phyloP scores from a whole-genome alignment of 2,113 vertebrate genomes.

The Apodemus sylvaticus region DNA sequence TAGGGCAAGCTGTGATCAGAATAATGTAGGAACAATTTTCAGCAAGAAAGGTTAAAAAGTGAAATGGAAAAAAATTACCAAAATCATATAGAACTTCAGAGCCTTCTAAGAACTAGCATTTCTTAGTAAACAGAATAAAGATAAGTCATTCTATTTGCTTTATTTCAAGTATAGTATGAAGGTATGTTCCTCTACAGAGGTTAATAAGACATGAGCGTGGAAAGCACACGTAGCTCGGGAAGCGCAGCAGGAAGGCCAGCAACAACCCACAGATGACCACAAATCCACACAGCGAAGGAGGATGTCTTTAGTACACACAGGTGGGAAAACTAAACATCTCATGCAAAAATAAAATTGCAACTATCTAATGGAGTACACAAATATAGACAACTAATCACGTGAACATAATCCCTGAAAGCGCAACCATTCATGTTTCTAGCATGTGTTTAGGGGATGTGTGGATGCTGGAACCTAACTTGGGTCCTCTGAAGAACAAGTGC shows the following conservation, averaged over 20 bases:
- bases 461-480: neutral
- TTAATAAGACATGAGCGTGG: neutral
- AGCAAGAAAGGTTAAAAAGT: neutral
- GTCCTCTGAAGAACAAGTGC: neutral
- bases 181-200: neutral
- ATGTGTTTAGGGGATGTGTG: neutral
- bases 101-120: neutral
- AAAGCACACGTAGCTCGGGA: neutral
- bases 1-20: neutral
- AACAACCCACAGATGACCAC: neutral
- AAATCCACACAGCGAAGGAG: neutral
- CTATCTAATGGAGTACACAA: neutral
- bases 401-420: neutral
- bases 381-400: neutral
- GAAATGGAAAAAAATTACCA: neutral
- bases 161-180: neutral
- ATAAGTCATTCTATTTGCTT: neutral
- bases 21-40: neutral
- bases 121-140: neutral
- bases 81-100: neutral
- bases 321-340: neutral
- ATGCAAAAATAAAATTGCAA: neutral
- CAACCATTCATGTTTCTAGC: neutral
- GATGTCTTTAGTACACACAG: neutral
- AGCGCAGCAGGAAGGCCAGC: neutral